Conservation (phyloP, 2,888 invertebrate species). For the Tenthredo distinguenda region DNA sequence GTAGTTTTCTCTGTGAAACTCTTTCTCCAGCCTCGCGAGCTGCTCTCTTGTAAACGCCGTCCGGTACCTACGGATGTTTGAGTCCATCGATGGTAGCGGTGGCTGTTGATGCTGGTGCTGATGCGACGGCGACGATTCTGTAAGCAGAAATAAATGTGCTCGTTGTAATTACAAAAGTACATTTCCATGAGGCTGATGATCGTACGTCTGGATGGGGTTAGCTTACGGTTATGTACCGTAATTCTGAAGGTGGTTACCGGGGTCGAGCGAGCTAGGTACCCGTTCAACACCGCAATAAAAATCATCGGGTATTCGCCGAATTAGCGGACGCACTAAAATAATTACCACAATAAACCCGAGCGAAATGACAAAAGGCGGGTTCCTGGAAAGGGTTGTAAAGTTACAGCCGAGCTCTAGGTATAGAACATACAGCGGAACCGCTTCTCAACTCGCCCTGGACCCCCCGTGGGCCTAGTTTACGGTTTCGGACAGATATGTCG, state of each 20-base stretch:
- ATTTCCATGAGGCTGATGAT: background rate
- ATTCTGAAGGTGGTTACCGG: conserved; percentile 4
- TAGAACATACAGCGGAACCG: conserved; percentile 12
- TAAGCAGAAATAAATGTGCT: conserved; percentile 2
- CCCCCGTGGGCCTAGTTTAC: conserved; percentile 37
- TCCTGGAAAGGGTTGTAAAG: conserved; percentile 59
- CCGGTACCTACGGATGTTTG: conserved; percentile 92
- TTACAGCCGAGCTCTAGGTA: conserved; percentile 42
- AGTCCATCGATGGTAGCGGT: conserved; percentile 77
- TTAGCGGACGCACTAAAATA: conserved; percentile 59
- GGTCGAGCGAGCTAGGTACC: conserved; percentile 10
- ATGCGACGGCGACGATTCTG: conserved; percentile 60
- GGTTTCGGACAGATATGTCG: conserved; percentile 18
- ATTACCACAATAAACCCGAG: conserved; percentile 64
- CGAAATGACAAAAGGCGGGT: conserved; percentile 48
- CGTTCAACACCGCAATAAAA: conserved; percentile 56
- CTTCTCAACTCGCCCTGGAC: background rate
- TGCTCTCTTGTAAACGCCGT: conserved; percentile 99
- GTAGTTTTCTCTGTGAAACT: conserved; percentile 98
- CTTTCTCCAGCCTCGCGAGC: conserved; percentile 93
- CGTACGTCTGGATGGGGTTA: background rate
- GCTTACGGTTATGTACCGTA: conserved; percentile 31
- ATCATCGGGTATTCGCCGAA: conserved; percentile 51
- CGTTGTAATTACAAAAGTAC: conserved; percentile 1
- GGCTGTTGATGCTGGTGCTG: conserved; percentile 59